Base-by-base conservation (phyloP, 1,140 invertebrate species). In the Zaprionus africanus region DNA sequence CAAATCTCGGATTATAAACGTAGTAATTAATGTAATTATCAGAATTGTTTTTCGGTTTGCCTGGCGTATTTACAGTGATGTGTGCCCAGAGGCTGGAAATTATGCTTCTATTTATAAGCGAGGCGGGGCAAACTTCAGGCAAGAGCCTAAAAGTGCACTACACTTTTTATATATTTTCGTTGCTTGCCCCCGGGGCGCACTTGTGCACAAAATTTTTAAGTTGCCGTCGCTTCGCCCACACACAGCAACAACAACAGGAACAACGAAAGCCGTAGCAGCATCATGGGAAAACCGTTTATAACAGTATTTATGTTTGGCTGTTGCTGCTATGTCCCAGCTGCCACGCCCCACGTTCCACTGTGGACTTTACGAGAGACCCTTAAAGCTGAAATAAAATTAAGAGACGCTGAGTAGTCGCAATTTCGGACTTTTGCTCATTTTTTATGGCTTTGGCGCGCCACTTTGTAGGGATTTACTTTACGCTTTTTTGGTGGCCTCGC, bases 341-440 rank as follows among this genome's bases (percentile, higher is more conserved):
- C 22, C 36, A 53, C 22, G 57, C 38, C 58, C 36, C 36, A 43
- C n/a, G 49, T 49, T 68, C 31, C 28, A 49, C 56, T 34, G 24
- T 24, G n/a, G 41, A 22, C 60, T 83, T 87, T 88, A 83, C 64
- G 84, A 78, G 84, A 75, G 51, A 63, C 81, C 53, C 78, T 88
- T 84, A 88, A 87, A 75, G 73, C 63, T 72, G 66, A 34, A 88
- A 87, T 87, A 88, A 88, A 87, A 86, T 87, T 81, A 83, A 87
- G 80, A 88, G 80, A 59, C 74, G 84, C 83, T 87, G 83, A 88
- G 83, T 87, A 88, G 83, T 88, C 78, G 78, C 83, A 71, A 83
- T 83, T 88, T 86, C 60, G 74, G 70, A 73, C 74, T 69, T 78
- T 69, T 83, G 67, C 67, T 64, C 63, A 69, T 67, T 80, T 87